Percentiles rank a stretch among this genome's conserved stretches.
Evolutionary conservation across 2,797 vertebrate species (phyloP).

Genomic region (Myotis daubentonii): DNA sequence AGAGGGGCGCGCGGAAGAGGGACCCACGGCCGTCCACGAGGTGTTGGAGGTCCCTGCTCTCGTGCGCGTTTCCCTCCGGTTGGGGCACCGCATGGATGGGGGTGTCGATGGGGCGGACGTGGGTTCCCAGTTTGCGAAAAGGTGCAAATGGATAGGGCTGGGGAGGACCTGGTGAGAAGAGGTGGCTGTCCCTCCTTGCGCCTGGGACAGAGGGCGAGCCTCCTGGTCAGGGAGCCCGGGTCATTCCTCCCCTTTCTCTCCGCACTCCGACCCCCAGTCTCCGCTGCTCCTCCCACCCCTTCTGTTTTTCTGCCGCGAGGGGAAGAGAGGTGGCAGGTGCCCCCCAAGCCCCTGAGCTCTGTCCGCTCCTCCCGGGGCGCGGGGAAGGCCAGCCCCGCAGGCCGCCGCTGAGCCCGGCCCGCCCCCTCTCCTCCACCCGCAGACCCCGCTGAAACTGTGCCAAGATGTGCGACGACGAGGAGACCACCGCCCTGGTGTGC

Average conservation of each 20-base stretch:
- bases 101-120: rapidly evolving
- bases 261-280: rapidly evolving
- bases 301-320: background rate
- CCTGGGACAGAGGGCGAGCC: background rate
- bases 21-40: rapidly evolving
- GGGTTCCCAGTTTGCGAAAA: background rate
- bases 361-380: background rate
- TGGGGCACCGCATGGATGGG: background rate
- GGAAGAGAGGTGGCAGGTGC: background rate
- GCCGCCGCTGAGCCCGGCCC: background rate
- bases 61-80: background rate
- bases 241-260: background rate
- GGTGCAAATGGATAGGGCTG: background rate
- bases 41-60: no score
- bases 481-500: constrained; percentile 95
- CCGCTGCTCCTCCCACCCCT: background rate
- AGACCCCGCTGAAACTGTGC: constrained; percentile 75
- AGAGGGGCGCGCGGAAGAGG: no score
- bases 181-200: background rate
- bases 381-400: background rate
- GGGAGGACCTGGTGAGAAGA: background rate
- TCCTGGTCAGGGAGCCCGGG: background rate
- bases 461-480: constrained; percentile 95
- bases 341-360: background rate
- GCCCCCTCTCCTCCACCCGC: constrained; percentile 43